phyloP scores from a whole-genome alignment of 2,888 invertebrate genomes.

The Caenorhabditis doughertyi region DNA sequence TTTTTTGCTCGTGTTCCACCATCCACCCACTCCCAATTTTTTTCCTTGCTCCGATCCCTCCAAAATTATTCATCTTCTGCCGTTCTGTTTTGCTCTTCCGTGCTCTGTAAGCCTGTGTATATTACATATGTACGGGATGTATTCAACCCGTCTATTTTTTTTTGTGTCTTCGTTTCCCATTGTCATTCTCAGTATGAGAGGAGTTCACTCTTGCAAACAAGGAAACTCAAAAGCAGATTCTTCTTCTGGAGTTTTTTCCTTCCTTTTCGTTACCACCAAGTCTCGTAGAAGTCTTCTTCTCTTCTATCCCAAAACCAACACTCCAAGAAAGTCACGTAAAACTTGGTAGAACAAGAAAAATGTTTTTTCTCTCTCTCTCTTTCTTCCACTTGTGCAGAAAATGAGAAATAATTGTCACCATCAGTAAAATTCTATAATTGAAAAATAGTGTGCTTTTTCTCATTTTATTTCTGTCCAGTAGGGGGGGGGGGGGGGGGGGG shows the following conservation, averaged over 20 bases:
- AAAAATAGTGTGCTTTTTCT: conserved; percentile 35
- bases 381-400: neutral
- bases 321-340: conserved; percentile 49
- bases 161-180: conserved; percentile 4
- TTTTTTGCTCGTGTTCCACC: neutral
- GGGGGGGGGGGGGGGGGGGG: too few species aligned
- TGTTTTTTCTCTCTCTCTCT: conserved; percentile 2
- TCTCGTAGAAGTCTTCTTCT: conserved; percentile 22
- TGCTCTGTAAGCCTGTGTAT: conserved; percentile 34
- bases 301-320: conserved; percentile 23
- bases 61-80: conserved; percentile 39
- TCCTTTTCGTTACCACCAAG: conserved; percentile 20
- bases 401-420: conserved; percentile 52
- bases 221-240: conserved; percentile 40
- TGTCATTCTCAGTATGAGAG: neutral
- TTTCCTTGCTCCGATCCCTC: conserved; percentile 1
- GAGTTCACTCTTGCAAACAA: conserved; percentile 23
- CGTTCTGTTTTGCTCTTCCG: conserved; percentile 40
- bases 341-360: conserved; percentile 1
- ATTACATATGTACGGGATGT: conserved; percentile 59
- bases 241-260: too few species aligned
- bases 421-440: conserved; percentile 56
- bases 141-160: conserved; percentile 36
- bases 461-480: conserved; percentile 22
- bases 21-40: conserved; percentile 4